Evolutionary conservation across 2,797 vertebrate genomes (phyloP), one percentile per base, ranked within the genome.

Genomic region (Bryconaethiops microstoma): DNA sequence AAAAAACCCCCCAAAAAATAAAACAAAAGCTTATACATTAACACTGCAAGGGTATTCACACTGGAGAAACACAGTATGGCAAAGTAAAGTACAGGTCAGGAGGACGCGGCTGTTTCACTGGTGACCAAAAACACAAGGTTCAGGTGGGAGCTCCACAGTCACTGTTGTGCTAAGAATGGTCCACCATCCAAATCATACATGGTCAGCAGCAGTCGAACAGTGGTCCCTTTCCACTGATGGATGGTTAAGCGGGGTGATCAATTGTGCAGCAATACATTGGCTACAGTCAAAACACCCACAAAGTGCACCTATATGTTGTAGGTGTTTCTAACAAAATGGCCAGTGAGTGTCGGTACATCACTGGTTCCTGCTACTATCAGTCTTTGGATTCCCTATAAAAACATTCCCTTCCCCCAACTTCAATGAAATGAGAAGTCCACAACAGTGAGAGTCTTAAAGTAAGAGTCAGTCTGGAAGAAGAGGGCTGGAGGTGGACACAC

Each of bases 61-160:
- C 29, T 29, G 29, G 29, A 29, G 42, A 76, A 10, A 19, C 63
- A 1, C 64, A 81, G 48, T 69, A 21, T 39, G 67, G 21, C 59
- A 57, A 62, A n/a, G 17, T 65, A 9, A 73, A 52, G 0, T 7
- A n/a, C 50, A 62, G 42, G 35, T 74, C 55, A 77, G 55, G 83
- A 79, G 76, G 74, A 79, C 60, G 1, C 68, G 78, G 71, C 17
- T 63, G 45, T 65, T 68, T 39, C 6, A 57, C 77, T 60, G 23
- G 42, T 78, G 70, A 63, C 9, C 4, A 54, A 39, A 12, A 74
- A 74, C 17, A 60, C 29, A 72, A 39, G 50, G 9, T 25, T 59
- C n/a, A 75, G 16, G 52, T 57, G 45, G 54, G 29, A 29, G 29
- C 29, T 29, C 29, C 29, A 29, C 29, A 1, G 21, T 25, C 23